These are phyloP conservation scores for Mola mola DNA, from an alignment of 2,113 vertebrate genomes.

Conservation along the genomic window DNA sequence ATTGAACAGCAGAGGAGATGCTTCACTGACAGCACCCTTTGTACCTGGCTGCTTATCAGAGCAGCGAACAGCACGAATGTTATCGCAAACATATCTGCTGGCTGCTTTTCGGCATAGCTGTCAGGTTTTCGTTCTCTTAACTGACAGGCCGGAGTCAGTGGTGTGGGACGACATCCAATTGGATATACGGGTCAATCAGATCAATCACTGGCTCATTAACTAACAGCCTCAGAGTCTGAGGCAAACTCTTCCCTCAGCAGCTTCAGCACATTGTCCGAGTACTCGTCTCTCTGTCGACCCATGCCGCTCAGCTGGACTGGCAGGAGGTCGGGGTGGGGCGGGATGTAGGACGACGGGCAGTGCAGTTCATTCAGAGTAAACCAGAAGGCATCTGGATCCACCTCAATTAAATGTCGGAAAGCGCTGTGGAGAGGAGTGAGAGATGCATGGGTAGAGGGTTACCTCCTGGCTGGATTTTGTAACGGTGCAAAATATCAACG, in stretches of 20 bases:
- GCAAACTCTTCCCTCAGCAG: slow-evolving; percentile 82
- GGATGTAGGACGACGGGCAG: slow-evolving; percentile 74
- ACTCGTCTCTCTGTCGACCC: slow-evolving; percentile 73
- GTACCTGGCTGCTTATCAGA: slow-evolving; percentile 32
- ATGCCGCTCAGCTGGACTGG: slow-evolving; percentile 74
- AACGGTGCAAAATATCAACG: too few relatives aligned
- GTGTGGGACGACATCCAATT: background rate
- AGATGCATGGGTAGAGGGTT: slow-evolving; percentile 11
- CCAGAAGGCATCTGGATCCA: slow-evolving; percentile 90
- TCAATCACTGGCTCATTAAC: slow-evolving; percentile 14
- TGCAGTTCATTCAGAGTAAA: slow-evolving; percentile 84
- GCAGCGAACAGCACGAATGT: slow-evolving; percentile 1
- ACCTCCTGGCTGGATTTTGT: slow-evolving; percentile 3
- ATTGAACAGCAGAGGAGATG: slow-evolving; percentile 5
- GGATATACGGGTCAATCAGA: background rate
- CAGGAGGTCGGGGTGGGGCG: slow-evolving; percentile 83
- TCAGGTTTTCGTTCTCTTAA: slow-evolving; percentile 23
- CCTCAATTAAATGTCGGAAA: slow-evolving; percentile 85
- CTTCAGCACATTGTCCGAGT: slow-evolving; percentile 82
- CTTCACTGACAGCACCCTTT: slow-evolving; percentile 13
- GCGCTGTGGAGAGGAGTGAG: slow-evolving; percentile 75
- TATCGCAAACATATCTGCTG: slow-evolving; percentile 25
- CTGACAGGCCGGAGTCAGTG: background rate
- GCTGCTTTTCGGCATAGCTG: slow-evolving; percentile 13
- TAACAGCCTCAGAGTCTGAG: background rate